These are phyloP conservation scores for Chelmon rostratus DNA, from an alignment of 2,797 vertebrate species.

Conservation along the genomic window DNA sequence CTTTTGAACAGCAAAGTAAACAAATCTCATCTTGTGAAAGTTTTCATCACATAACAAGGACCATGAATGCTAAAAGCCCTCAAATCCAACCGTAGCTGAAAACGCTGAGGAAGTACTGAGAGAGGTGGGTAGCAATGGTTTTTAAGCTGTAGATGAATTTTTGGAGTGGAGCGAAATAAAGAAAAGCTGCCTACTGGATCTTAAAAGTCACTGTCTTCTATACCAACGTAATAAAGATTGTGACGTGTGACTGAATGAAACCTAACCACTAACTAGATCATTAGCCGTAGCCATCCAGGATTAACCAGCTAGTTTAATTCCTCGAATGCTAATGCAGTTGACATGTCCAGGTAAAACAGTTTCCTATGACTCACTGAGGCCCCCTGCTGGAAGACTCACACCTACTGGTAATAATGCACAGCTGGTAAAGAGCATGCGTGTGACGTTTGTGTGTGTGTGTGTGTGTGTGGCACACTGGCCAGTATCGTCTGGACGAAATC, in stretches of 20 bases:
- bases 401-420: conserved; percentile 68
- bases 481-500: not conserved
- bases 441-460: conserved; percentile 31
- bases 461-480: conserved; percentile 8
- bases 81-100: not conserved
- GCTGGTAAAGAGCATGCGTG: conserved; percentile 34
- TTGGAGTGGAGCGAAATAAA: not conserved
- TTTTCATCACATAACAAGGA: not conserved
- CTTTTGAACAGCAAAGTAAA: not conserved
- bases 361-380: conserved; percentile 82
- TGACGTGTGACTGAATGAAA: conserved; percentile 11
- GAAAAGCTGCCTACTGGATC: conserved; percentile 56
- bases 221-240: not conserved
- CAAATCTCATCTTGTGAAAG: not conserved
- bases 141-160: not conserved
- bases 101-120: not conserved
- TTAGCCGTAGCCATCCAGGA: conserved; percentile 28
- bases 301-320: conserved; percentile 42
- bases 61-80: not conserved
- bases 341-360: conserved; percentile 82
- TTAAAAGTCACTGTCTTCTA: not conserved
- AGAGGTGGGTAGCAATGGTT: not conserved
- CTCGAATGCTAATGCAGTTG: conserved; percentile 59
- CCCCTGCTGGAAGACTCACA: conserved; percentile 74
- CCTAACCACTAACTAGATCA: conserved; percentile 62